phyloP scores from a whole-genome alignment of 2,113 vertebrate genomes.

The Amblyopsis rosae region DNA sequence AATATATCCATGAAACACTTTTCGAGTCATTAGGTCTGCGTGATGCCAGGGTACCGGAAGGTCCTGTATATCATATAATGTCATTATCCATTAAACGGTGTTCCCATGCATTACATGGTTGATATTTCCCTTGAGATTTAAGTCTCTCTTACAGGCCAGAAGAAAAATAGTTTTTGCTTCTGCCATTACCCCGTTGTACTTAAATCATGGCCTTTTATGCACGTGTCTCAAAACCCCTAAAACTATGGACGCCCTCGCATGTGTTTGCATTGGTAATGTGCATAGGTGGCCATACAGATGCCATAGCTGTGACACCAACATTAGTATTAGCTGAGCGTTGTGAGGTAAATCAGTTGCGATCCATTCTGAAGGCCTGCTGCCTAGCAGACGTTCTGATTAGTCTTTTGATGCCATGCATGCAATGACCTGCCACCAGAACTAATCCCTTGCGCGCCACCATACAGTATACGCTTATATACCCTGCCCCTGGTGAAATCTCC shows the following conservation, averaged over 20 bases:
- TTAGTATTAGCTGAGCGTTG: constrained; percentile 61
- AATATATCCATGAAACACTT: no score
- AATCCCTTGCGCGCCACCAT: constrained; percentile 70
- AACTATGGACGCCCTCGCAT: constrained; percentile 41
- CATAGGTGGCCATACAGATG: constrained; percentile 49
- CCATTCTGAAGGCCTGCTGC: constrained; percentile 43
- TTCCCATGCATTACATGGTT: background rate
- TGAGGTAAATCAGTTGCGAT: constrained; percentile 64
- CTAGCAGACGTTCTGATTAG: constrained; percentile 18
- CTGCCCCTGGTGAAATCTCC: constrained; percentile 1
- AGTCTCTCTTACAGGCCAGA: constrained; percentile 18
- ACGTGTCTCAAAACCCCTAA: constrained; percentile 22
- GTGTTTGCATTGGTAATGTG: constrained; percentile 52
- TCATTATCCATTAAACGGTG: background rate
- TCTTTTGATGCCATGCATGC: constrained; percentile 42
- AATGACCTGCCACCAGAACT: constrained; percentile 60
- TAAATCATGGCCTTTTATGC: constrained; percentile 37
- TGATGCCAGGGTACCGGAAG: background rate
- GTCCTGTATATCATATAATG: constrained; percentile 15
- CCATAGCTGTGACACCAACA: constrained; percentile 47
- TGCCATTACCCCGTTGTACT: background rate
- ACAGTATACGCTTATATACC: constrained; percentile 17
- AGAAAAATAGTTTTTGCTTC: constrained; percentile 24
- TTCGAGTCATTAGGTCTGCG: no score
- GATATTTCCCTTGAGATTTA: constrained; percentile 30